Evolutionary conservation across 2,113 vertebrate species (phyloP).

Genomic region (Gobiocypris rarus): DNA sequence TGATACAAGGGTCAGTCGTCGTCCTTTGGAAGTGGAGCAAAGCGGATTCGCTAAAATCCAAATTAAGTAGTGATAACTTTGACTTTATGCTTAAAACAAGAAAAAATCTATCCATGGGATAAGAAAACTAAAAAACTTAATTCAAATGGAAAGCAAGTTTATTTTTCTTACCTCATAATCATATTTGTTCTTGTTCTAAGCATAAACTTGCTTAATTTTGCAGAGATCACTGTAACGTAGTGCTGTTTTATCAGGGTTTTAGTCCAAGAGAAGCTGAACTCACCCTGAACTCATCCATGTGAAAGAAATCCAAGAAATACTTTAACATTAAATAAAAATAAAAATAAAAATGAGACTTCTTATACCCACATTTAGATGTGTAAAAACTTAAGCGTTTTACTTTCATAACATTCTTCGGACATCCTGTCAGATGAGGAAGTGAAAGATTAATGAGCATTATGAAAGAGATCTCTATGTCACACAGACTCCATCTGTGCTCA

Average conservation of each 20-base stretch:
- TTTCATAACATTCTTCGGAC: neutral
- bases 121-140: neutral
- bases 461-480: conserved; percentile 20
- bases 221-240: neutral
- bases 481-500: conserved; percentile 1
- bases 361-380: neutral
- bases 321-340: neutral
- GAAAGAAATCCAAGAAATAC: neutral
- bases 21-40: too few relatives aligned
- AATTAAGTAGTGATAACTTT: neutral
- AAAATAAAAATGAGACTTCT: neutral
- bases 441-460: neutral
- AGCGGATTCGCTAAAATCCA: too few relatives aligned
- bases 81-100: neutral
- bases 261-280: neutral
- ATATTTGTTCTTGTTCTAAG: neutral
- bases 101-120: neutral
- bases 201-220: neutral
- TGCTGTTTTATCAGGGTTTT: neutral
- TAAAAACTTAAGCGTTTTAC: neutral
- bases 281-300: neutral
- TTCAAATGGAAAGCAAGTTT: neutral
- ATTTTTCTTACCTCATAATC: neutral
- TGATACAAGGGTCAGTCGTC: too few relatives aligned
- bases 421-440: conserved; percentile 15